These are phyloP conservation scores for Zapornia atra DNA, from an alignment of 2,113 vertebrate species.

Conservation along the genomic window DNA sequence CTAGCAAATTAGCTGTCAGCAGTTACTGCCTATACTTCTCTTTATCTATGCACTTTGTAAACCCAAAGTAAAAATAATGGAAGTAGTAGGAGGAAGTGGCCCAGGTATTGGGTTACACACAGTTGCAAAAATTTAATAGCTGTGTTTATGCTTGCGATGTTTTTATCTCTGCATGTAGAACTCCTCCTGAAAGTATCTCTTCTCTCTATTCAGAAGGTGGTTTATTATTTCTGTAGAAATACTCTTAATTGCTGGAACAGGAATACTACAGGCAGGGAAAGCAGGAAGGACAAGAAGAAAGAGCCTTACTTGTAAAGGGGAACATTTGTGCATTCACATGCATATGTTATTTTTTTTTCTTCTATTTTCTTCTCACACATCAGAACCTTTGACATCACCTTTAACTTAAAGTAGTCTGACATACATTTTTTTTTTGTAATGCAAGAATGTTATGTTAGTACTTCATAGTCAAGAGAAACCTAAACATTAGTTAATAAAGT, in stretches of 20 bases:
- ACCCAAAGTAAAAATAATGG: slow-evolving; percentile 18
- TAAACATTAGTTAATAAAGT: not conserved
- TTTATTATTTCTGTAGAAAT: not conserved
- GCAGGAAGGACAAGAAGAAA: not conserved
- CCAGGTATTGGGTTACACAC: not conserved
- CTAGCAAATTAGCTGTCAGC: not conserved
- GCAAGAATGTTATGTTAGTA: not conserved
- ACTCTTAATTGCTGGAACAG: not conserved
- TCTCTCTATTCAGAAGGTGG: not conserved
- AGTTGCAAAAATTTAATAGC: not conserved
- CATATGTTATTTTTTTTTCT: not conserved
- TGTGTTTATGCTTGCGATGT: not conserved
- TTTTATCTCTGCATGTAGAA: not conserved
- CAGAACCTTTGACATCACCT: not conserved
- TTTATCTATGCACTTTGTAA: not conserved
- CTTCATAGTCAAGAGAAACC: not conserved
- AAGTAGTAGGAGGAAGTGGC: not conserved
- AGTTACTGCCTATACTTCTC: not conserved
- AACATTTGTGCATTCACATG: not conserved
- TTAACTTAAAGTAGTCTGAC: not conserved
- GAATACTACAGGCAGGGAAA: not conserved
- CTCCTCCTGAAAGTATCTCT: not conserved
- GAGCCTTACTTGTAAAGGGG: not conserved
- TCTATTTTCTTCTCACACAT: not conserved
- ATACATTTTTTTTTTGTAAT: not conserved